phyloP scores from a whole-genome alignment of 30 jellyfish, hydroid and myxozoan species.

The Pseudorhiza aurosa region DNA sequence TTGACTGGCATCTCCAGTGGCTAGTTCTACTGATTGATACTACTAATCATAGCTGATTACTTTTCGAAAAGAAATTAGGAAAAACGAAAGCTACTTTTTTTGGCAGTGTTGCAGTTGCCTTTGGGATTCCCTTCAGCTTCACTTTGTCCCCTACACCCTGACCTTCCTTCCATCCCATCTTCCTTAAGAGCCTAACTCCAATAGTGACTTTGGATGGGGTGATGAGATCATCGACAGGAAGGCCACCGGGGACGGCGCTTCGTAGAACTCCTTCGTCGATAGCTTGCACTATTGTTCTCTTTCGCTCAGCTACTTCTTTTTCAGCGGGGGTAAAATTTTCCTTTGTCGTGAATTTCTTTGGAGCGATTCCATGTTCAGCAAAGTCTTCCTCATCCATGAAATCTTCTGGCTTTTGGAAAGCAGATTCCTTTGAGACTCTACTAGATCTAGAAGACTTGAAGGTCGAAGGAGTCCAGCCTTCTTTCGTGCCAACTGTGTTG shows the following conservation, averaged over 20 bases:
- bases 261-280: slow-evolving; percentile 80
- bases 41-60: too few species aligned
- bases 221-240: slow-evolving; percentile 75
- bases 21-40: too few species aligned
- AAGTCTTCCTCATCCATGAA: slow-evolving; percentile 99
- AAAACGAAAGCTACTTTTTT: too few species aligned
- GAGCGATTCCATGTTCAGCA: slow-evolving; percentile 97
- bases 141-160: slow-evolving; percentile 98
- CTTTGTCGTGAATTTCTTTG: slow-evolving; percentile 71
- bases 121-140: neutral
- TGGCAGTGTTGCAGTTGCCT: neutral
- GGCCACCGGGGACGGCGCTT: slow-evolving; percentile 95
- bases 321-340: slow-evolving; percentile 62
- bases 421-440: slow-evolving; percentile 41
- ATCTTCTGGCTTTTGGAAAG: slow-evolving; percentile 84
- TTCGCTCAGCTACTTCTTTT: slow-evolving; percentile 63
- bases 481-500: slow-evolving; percentile 96
- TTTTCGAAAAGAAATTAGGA: too few species aligned
- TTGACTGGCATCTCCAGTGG: too few species aligned
- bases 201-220: slow-evolving; percentile 74
- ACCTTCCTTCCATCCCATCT: slow-evolving; percentile 99
- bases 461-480: slow-evolving; percentile 98
- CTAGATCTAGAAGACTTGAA: slow-evolving; percentile 86
- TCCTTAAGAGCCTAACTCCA: slow-evolving; percentile 81
- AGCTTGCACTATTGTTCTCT: slow-evolving; percentile 67